These are phyloP conservation scores for Entosphenus tridentatus DNA, from an alignment of 2,113 vertebrate genomes.

Conservation along the genomic window DNA sequence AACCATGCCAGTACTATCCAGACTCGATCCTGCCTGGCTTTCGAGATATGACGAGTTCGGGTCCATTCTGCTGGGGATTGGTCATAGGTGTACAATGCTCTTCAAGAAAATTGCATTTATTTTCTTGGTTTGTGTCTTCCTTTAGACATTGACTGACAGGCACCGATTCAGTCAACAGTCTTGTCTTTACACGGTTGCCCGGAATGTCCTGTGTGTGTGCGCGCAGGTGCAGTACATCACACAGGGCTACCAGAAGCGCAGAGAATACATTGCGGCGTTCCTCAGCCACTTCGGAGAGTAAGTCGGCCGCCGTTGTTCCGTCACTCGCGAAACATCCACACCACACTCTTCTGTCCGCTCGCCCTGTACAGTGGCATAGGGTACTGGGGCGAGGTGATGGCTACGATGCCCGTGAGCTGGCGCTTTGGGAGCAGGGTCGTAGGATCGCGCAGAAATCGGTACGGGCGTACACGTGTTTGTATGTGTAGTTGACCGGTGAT, in stretches of 20 bases:
- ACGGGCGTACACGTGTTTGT: constrained; percentile 5
- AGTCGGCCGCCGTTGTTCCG: constrained; percentile 19
- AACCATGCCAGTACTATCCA: too few relatives aligned
- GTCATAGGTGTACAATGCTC: neutral
- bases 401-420: too few relatives aligned
- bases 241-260: constrained; percentile 91
- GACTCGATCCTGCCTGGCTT: too few relatives aligned
- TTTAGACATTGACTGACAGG: too few relatives aligned
- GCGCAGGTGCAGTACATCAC: constrained; percentile 85
- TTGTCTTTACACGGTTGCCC: too few relatives aligned
- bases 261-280: constrained; percentile 93
- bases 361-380: too few relatives aligned
- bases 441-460: neutral
- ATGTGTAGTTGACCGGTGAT: neutral
- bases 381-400: too few relatives aligned
- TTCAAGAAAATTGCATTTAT: neutral
- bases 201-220: neutral
- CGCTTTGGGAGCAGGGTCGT: too few relatives aligned
- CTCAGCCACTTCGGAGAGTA: constrained; percentile 98
- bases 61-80: neutral
- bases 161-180: too few relatives aligned
- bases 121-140: neutral
- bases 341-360: too few relatives aligned
- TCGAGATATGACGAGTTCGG: too few relatives aligned
- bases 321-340: too few relatives aligned